Percentiles rank a stretch among this genome's conserved stretches.
Conservation (phyloP, 2,888 invertebrate species). For the Cyclophora punctaria region DNA sequence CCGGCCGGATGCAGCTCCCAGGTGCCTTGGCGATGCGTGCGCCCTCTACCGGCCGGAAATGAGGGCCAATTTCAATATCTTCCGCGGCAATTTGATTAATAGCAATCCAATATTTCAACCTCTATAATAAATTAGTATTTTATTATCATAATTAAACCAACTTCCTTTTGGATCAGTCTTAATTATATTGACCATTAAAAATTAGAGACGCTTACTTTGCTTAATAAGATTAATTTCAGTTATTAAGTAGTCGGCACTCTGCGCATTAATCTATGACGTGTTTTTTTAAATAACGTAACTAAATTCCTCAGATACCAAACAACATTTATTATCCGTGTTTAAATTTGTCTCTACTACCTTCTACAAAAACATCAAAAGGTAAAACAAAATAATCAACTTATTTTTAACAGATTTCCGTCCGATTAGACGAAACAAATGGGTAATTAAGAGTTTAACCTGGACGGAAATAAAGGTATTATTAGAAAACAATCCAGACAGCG, state of each 20-base stretch:
- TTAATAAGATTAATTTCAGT: no score
- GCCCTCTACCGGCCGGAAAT: slow-evolving; percentile 60
- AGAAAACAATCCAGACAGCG: slow-evolving; percentile 64
- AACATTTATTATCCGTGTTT: no score
- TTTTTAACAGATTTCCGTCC: slow-evolving; percentile 23
- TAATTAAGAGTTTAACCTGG: slow-evolving; percentile 56
- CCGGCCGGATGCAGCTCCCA: slow-evolving; percentile 59
- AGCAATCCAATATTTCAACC: slow-evolving; percentile 28
- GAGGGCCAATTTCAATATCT: slow-evolving; percentile 67
- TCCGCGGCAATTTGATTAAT: slow-evolving; percentile 59
- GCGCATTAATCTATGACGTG: no score
- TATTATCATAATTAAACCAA: slow-evolving; percentile 1
- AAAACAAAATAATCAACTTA: slow-evolving; percentile 10
- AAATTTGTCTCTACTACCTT: no score
- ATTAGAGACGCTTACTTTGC: no score
- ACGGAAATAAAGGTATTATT: slow-evolving; percentile 69
- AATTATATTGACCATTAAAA: no score
- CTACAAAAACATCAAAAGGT: no score
- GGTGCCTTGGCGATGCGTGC: slow-evolving; percentile 50
- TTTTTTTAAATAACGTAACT: no score
- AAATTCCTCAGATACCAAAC: no score
- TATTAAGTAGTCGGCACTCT: no score
- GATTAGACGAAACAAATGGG: slow-evolving; percentile 44
- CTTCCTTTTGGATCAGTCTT: no score
- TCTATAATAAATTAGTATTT: slow-evolving; percentile 3